Base-by-base conservation (phyloP, 2,888 invertebrate genomes). In the Agonopterix alstromeriana region DNA sequence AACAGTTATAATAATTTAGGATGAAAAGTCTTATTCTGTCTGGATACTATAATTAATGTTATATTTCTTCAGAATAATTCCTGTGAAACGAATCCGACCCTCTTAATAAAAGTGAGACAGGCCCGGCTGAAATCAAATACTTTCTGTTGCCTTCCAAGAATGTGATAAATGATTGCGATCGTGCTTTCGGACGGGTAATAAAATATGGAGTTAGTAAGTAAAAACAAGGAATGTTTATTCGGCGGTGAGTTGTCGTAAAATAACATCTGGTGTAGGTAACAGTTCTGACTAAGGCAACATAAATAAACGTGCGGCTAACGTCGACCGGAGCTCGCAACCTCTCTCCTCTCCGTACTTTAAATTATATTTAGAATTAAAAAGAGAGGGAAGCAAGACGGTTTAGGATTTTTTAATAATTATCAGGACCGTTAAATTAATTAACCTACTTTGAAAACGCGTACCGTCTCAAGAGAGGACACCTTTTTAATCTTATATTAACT, bases 231-330 rank as follows among this genome's bases (percentile, higher is more conserved):
- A 73, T 75, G 80, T 78, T 82, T 78, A 74, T 78, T 77, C 70
- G 65, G 69, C 70, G 74, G 74, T 65, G 67, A 75, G 75, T 72
- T 75, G 82, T 82, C 82, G 79, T 85, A 81, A 84, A 82, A 76
- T 75, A 83, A 82, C 86, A 86, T 86, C 82, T 87, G 85, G 84
- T 74, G 79, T 75, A 82, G 82, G 83, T 77, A 82, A 76, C 70
- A 74, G 70, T 79, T 78, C 79, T 80, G 82, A 78, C 80, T 78
- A 77, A 82, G 79, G 79, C 77, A 82, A 84, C 82, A 81, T 82
- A 86, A 86, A 87, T 85, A 86, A 86, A 83, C 82, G 76, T 70
- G 71, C 73, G 75, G 63, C 72, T 70, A 64, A 65, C 73, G 67
- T 64, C 69, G 70, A 63, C 66, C 63, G 63, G 61, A 66, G 65